These are phyloP conservation scores for Pseudochirops corinnae DNA, from an alignment of 2,797 vertebrate species.

Conservation along the genomic window DNA sequence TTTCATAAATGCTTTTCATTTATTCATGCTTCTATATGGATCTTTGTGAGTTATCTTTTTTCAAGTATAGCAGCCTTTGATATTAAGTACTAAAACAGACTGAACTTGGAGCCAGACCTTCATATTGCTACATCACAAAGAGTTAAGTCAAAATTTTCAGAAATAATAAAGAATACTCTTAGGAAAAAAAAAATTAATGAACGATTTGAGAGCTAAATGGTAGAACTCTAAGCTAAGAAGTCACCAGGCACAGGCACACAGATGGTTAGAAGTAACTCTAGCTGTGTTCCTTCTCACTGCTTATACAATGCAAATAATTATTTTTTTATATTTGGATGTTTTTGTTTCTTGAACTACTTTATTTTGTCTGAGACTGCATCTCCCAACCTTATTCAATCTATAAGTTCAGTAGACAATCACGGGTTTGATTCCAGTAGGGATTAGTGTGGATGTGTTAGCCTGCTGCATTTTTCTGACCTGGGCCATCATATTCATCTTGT, in stretches of 20 bases:
- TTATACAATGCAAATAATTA: neutral
- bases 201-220: neutral
- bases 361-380: neutral
- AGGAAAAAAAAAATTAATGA: neutral
- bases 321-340: neutral
- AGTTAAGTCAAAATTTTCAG: neutral
- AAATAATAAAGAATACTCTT: neutral
- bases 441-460: neutral
- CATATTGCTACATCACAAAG: neutral
- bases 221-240: neutral
- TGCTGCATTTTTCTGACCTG: neutral
- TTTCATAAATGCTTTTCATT: neutral
- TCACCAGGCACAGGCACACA: neutral
- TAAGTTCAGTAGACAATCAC: neutral
- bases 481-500: neutral
- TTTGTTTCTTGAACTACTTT: neutral
- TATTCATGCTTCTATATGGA: neutral
- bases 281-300: neutral
- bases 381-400: neutral
- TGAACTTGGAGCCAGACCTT: neutral
- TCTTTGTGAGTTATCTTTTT: neutral
- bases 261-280: neutral
- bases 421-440: neutral
- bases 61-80: neutral
- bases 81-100: neutral